Evolutionary conservation across 23 tunicate genomes (phyloP).

Genomic region (Phallusia fumigata): DNA sequence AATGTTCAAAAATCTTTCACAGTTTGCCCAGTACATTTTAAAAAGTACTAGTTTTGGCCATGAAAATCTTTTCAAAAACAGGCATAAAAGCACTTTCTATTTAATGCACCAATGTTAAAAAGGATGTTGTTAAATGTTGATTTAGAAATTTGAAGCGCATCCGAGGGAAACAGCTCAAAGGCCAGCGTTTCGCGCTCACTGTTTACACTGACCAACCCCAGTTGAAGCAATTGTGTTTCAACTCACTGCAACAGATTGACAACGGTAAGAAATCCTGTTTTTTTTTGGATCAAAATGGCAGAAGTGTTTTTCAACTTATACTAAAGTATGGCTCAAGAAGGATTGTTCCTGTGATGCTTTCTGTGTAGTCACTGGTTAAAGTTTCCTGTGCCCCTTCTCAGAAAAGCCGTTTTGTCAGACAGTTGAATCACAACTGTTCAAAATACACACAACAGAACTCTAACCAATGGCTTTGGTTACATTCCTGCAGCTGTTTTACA

Average conservation of each 20-base stretch:
- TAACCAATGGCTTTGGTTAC: too few relatives aligned
- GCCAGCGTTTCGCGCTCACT: slow-evolving; percentile 39
- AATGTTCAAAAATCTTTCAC: too few relatives aligned
- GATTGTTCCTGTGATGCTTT: background rate
- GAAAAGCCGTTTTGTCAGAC: background rate
- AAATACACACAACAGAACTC: too few relatives aligned
- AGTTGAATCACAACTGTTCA: background rate
- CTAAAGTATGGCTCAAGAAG: background rate
- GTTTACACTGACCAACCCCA: slow-evolving; percentile 33
- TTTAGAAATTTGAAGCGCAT: slow-evolving; percentile 74
- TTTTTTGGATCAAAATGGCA: too few relatives aligned
- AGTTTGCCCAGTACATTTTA: too few relatives aligned
- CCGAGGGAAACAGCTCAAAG: slow-evolving; percentile 42
- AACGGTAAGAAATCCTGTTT: slow-evolving; percentile 38
- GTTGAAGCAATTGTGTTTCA: slow-evolving; percentile 49
- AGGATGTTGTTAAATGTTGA: background rate
- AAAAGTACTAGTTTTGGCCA: too few relatives aligned
- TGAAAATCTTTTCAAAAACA: too few relatives aligned
- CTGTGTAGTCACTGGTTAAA: background rate
- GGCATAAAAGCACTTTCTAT: too few relatives aligned
- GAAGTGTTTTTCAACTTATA: too few relatives aligned
- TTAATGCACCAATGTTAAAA: background rate
- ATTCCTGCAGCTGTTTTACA: too few relatives aligned
- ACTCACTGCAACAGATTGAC: slow-evolving; percentile 62
- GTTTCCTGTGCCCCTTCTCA: background rate